phyloP scores from a whole-genome alignment of 2,888 invertebrate species.

The Scaptodrosophila latifasciaeformis region DNA sequence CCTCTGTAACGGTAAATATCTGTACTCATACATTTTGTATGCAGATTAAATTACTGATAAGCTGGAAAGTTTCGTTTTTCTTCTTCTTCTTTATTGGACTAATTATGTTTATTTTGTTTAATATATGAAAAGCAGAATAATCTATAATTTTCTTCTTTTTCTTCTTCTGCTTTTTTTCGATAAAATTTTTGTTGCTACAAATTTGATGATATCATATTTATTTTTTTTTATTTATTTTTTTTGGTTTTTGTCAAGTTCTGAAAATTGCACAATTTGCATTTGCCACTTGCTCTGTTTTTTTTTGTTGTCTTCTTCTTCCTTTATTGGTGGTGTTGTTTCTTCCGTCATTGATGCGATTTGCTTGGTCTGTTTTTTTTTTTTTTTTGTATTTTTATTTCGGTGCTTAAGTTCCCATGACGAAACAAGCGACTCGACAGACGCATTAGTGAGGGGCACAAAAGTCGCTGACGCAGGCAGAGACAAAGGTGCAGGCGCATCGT shows the following conservation, averaged over 20 bases:
- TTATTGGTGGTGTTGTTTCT: constrained; percentile 2
- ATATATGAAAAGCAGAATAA: constrained; percentile 6
- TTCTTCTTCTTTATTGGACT: too few species aligned
- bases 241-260: too few species aligned
- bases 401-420: constrained; percentile 45
- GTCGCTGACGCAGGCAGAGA: too few species aligned
- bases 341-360: too few species aligned
- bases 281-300: neutral
- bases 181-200: constrained; percentile 18
- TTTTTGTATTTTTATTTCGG: constrained; percentile 11
- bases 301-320: neutral
- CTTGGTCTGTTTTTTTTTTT: too few species aligned
- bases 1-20: too few species aligned
- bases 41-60: constrained; percentile 46
- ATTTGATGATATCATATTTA: neutral
- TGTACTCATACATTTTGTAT: constrained; percentile 14
- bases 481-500: too few species aligned
- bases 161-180: constrained; percentile 4
- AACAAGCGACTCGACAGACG: constrained; percentile 4
- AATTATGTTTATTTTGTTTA: constrained; percentile 13
- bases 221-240: neutral
- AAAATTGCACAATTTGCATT: constrained; percentile 1
- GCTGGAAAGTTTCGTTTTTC: constrained; percentile 14
- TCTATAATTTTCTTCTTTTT: too few species aligned
- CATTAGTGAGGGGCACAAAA: neutral